Evolutionary conservation across 2,888 invertebrate genomes (phyloP), one percentile per base, ranked within the genome.

Genomic region (Dicyrtoma fusca): DNA sequence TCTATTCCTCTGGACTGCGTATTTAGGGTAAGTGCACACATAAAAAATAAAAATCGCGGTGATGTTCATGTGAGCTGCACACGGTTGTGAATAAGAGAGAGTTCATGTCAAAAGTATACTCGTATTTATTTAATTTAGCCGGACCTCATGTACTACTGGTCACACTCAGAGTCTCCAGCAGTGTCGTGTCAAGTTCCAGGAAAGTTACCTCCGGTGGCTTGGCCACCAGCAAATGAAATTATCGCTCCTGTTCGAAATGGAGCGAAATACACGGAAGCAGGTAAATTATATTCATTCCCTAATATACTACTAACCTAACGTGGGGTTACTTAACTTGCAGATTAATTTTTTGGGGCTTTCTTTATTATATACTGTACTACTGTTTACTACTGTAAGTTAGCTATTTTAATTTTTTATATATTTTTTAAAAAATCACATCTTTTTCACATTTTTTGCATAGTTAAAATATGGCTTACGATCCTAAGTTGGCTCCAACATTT

Each of bases 71-170:
- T n/a, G 45, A 45, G 45, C 19, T 57, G 57, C 19, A 25, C 10
- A 11, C 13, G 45, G 45, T 45, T 13, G 45, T 45, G 13, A 13
- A 45, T 17, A 23, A 26, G 14, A 59, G 23, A n/a, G n/a, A n/a
- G n/a, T n/a, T n/a, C n/a, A n/a, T n/a, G n/a, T n/a, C n/a, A n/a
- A n/a, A n/a, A n/a, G n/a, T n/a, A n/a, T n/a, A n/a, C n/a, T n/a
- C n/a, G 10, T 45, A 14, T 26, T 65, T 51, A 25, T 65, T 64
- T 44, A 21, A 14, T 64, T 6, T 49, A 69, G 95, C 91, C 92
- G 73, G 92, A 91, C 84, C 88, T 92, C 82, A 93, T 94, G 91
- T 95, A 95, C 85, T 92, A 90, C 83, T 95, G 95, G 95, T 88
- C 92, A 25, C 92, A 25, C 91, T 90, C 91, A 77, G 92, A 92